These are phyloP conservation scores for Stenodema calcarata DNA, from an alignment of 2,888 invertebrate genomes.

Conservation along the genomic window DNA sequence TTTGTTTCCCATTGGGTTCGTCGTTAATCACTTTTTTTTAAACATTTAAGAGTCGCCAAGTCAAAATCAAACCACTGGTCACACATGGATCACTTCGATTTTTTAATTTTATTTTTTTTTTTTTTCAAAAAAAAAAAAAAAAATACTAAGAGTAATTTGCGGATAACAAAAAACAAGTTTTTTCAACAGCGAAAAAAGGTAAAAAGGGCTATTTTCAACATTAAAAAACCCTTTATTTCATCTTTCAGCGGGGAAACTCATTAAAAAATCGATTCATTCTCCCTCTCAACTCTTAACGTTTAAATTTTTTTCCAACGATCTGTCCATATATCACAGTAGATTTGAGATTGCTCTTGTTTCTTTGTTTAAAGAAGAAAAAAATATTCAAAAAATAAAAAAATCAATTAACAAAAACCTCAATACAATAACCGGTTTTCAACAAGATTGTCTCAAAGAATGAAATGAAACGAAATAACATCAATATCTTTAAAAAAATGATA, in stretches of 20 bases:
- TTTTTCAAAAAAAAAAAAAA: too few relatives aligned
- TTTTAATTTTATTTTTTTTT: too few relatives aligned
- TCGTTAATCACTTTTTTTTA: background rate
- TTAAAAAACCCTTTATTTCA: background rate
- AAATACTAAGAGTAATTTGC: background rate
- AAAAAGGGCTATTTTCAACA: background rate
- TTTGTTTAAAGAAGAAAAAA: constrained; percentile 13
- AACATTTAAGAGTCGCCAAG: background rate
- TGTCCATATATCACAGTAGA: constrained; percentile 54
- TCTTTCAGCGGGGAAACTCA: background rate
- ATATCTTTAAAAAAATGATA: background rate
- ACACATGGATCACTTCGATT: constrained; percentile 28
- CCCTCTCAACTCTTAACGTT: background rate
- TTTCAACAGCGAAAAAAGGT: background rate
- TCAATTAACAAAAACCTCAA: constrained; percentile 7
- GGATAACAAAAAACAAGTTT: constrained; percentile 20
- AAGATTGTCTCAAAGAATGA: constrained; percentile 40
- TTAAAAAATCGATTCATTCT: background rate
- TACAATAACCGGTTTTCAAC: background rate
- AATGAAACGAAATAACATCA: constrained; percentile 22
- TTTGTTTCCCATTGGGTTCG: background rate
- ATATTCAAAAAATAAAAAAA: background rate
- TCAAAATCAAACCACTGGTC: constrained; percentile 40
- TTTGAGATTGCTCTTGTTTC: constrained; percentile 51
- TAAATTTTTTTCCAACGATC: constrained; percentile 30